phyloP scores from a whole-genome alignment of 1,140 invertebrate genomes.

The Arctopsyche grandis region DNA sequence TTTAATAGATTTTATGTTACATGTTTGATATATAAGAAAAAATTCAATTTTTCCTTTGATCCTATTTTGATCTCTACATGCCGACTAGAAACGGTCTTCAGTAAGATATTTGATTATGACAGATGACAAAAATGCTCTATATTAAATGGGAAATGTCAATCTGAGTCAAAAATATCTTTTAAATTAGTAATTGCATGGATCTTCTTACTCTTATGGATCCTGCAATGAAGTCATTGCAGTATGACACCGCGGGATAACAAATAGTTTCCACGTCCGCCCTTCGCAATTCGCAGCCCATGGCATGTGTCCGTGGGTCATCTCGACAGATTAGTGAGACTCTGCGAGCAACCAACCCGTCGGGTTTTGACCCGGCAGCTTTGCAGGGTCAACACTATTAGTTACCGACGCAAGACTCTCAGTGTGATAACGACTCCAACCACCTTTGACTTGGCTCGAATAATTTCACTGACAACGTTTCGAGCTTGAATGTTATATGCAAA shows the following conservation, averaged over 20 bases:
- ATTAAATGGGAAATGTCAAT: too few species aligned
- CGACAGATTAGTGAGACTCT: neutral
- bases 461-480: neutral
- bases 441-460: neutral
- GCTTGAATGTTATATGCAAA: neutral
- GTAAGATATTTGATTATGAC: too few species aligned
- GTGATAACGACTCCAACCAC: neutral
- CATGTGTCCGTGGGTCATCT: neutral
- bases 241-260: neutral
- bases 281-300: neutral
- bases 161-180: too few species aligned
- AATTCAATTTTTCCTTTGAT: too few species aligned
- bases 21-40: too few species aligned
- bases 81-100: too few species aligned
- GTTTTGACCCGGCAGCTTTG: neutral
- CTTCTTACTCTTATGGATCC: too few species aligned
- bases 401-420: too few species aligned
- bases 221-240: slow-evolving; percentile 5
- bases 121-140: too few species aligned
- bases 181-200: too few species aligned
- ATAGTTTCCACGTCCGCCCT: slow-evolving; percentile 6
- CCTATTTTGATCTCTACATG: too few species aligned
- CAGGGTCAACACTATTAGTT: neutral
- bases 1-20: too few species aligned
- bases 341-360: neutral